phyloP scores from a whole-genome alignment of 1,140 invertebrate genomes.

The Hirudo medicinalis region DNA sequence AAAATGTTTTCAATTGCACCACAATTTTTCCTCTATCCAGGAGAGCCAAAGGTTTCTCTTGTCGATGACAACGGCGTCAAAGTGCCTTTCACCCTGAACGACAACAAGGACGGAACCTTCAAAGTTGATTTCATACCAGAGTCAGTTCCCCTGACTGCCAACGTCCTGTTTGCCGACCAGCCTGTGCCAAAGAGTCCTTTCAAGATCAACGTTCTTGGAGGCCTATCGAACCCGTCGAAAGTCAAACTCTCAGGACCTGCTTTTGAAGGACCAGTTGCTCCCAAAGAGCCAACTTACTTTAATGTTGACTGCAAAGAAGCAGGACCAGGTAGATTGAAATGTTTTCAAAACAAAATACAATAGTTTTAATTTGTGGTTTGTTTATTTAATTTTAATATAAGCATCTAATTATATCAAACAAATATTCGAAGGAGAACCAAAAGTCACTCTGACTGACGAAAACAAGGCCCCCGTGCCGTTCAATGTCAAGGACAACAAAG shows the following conservation, averaged over 20 bases:
- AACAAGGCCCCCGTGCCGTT: slow-evolving; percentile 50
- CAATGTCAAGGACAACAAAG: slow-evolving; percentile 53
- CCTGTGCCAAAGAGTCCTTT: slow-evolving; percentile 66
- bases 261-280: slow-evolving; percentile 21
- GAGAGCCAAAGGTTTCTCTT: slow-evolving; percentile 58
- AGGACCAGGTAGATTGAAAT: slow-evolving; percentile 5
- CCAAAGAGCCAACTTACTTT: slow-evolving; percentile 22
- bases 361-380: neutral
- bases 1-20: slow-evolving; percentile 45
- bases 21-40: slow-evolving; percentile 27
- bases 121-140: slow-evolving; percentile 38
- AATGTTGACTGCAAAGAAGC: slow-evolving; percentile 23
- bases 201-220: slow-evolving; percentile 52
- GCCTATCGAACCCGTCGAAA: slow-evolving; percentile 40
- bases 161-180: slow-evolving; percentile 56
- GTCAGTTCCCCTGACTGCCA: slow-evolving; percentile 59
- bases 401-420: neutral
- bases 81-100: slow-evolving; percentile 59
- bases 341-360: neutral
- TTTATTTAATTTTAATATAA: neutral
- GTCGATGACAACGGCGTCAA: slow-evolving; percentile 56
- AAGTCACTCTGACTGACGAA: slow-evolving; percentile 47
- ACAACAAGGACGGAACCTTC: slow-evolving; percentile 68
- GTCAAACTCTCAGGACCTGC: slow-evolving; percentile 24
- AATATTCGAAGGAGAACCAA: slow-evolving; percentile 49